Evolutionary conservation across 2,797 vertebrate genomes (phyloP), one percentile per base, ranked within the genome.

Genomic region (Cossypha polioptera): DNA sequence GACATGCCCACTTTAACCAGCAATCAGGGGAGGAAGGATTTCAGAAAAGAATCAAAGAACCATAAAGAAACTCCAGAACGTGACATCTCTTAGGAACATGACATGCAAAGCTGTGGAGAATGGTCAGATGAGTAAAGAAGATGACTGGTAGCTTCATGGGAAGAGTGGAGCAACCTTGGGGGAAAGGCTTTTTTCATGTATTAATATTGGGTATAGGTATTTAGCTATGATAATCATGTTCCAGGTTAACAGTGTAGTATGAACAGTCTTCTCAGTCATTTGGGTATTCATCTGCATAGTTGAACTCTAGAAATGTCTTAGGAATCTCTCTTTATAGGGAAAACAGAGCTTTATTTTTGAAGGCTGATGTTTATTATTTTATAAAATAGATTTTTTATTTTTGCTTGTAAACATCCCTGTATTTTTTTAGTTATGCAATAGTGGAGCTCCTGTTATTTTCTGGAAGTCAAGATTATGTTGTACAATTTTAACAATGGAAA

Each of bases 81-180:
- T 47, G 38, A 25, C 1, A 3, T 61, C 31, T 65, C 61, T 61
- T 35, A 29, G 43, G 14, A 86, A 48, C 0, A 0, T 61, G 47
- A 47, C 24, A 45, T 51, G 22, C 12, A 69, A 73, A 90, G 25
- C 36, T 89, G 54, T 24, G 50, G 31, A 33, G 29, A 67, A 71
- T 26, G 29, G 35, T 40, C 53, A 74, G 65, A 68, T 84, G 9
- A 57, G 28, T 63, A 26, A 54, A 63, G 50, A 71, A 21, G 26
- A 21, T 36, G 62, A 66, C 26, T 47, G 29, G 16, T 28, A 28
- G 5, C 26, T 61, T 84, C 11, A 16, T 10, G n/a, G 29, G n/a
- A 48, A 16, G 26, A 67, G 16, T 16, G 10, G 11, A 26, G 13
- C 25, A 59, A 14, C 26, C 17, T 5, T 28, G 28, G 9, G 33